Evolutionary conservation across 2,113 vertebrate genomes (phyloP), one percentile per base, ranked within the genome.

Genomic region (Sinocyclocheilus anophthalmus): DNA sequence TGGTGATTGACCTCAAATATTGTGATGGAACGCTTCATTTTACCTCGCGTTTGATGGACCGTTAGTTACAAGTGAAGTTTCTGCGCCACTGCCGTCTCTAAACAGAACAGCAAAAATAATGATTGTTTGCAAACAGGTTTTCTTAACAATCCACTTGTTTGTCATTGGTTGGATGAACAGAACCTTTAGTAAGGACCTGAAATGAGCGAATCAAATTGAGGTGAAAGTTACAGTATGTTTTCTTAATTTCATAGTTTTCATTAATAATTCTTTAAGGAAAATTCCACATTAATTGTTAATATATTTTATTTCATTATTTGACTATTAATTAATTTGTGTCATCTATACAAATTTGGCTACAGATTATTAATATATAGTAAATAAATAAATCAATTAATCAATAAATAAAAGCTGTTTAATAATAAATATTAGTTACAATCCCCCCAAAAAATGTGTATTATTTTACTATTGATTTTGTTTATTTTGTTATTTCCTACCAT

Each of bases 11-110:
- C 81, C 81, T 83, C 67, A 59, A 83, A 83, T 55, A 24, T 73
- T 59, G 30, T 39, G 81, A 83, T 83, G 67, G 50, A 83, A 73
- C 33, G 50, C 50, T 83, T 48, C 63, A 69, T 82, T 82, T 67
- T 82, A 50, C 42, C 42, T 20, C 1, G n/a, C 45, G 13, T 69
- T 69, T 67, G 24, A 57, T 3, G 48, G 81, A 16, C 20, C 30
- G 24, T 73, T 59, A 42, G 73, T 30, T 83, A 55, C 24, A 83
- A 11, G 81, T 30, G 14, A 65, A 67, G 45, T 37, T 39, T 72
- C 95, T 95, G 18, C 18, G 3, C 6, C 12, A 5, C 57, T 42
- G 30, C 53, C 12, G 0, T 18, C n/a, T 18, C 22, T n/a, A 18
- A 45, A 81, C 4, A 13, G 22, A 42, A 81, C 26, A 4, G 42